These are phyloP conservation scores for Zootermopsis nevadensis DNA, from an alignment of 2,888 invertebrate genomes.

Conservation along the genomic window DNA sequence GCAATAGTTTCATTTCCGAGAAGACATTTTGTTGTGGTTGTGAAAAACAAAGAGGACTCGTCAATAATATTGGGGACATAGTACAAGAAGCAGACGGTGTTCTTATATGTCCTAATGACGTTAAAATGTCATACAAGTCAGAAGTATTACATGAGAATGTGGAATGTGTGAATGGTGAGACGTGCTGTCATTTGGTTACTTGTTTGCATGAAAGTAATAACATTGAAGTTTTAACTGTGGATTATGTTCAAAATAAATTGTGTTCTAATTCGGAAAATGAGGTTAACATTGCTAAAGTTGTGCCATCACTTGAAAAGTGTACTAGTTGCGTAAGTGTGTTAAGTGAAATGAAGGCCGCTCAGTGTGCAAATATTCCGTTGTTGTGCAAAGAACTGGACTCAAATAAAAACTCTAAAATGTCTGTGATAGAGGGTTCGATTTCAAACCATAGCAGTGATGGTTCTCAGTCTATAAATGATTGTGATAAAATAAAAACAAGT, in stretches of 20 bases:
- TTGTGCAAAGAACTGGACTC: not conserved
- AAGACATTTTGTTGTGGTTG: not conserved
- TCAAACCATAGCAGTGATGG: slow-evolving; percentile 47
- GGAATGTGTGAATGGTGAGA: not conserved
- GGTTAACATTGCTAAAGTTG: not conserved
- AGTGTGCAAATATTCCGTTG: not conserved
- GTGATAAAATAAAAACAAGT: slow-evolving; percentile 5
- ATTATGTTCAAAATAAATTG: not conserved
- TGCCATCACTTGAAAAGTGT: not conserved
- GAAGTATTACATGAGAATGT: not conserved
- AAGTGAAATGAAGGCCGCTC: not conserved
- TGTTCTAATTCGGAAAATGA: not conserved
- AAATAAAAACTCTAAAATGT: not conserved
- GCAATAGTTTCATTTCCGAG: not conserved
- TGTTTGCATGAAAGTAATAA: not conserved
- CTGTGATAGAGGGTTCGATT: slow-evolving; percentile 34
- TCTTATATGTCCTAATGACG: not conserved
- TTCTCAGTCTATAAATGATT: slow-evolving; percentile 19
- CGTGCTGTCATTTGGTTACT: not conserved
- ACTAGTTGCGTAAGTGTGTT: not conserved
- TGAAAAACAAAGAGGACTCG: not conserved
- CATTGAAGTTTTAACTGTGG: not conserved
- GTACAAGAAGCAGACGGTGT: not conserved
- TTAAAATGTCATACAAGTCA: not conserved
- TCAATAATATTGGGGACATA: not conserved